phyloP scores from a whole-genome alignment of 2,113 vertebrate genomes.

The Podarcis raffonei region DNA sequence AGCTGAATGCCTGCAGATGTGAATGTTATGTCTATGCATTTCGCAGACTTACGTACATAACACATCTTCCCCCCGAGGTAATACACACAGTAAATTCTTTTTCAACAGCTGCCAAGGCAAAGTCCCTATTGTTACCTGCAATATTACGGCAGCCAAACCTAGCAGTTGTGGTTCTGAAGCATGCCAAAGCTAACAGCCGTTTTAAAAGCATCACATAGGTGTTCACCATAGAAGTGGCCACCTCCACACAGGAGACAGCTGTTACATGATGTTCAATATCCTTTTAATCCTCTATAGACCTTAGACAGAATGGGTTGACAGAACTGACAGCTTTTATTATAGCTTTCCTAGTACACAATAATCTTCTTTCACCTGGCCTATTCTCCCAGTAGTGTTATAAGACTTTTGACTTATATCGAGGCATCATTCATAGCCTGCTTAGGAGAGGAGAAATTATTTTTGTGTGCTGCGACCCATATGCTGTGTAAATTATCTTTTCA shows the following conservation, averaged over 20 bases:
- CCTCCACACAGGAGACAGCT: conserved; percentile 68
- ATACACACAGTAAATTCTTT: not conserved
- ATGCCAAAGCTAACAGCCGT: conserved; percentile 33
- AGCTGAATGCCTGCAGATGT: not conserved
- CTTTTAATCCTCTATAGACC: conserved; percentile 74
- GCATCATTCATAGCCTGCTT: conserved; percentile 61
- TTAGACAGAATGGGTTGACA: conserved; percentile 68
- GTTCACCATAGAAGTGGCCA: conserved; percentile 52
- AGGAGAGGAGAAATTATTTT: conserved; percentile 57
- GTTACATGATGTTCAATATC: conserved; percentile 72
- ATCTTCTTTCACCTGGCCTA: conserved; percentile 72
- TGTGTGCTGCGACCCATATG: conserved; percentile 17
- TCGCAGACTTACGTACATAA: not conserved
- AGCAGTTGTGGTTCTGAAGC: conserved; percentile 54
- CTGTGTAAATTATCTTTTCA: conserved; percentile 57
- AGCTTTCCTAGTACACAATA: conserved; percentile 74
- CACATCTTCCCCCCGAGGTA: not conserved
- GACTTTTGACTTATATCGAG: conserved; percentile 66
- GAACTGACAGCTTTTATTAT: conserved; percentile 77
- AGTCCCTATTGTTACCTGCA: conserved; percentile 25
- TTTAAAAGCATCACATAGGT: conserved; percentile 38
- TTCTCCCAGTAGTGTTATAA: conserved; percentile 67
- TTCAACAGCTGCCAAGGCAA: not conserved
- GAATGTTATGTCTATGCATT: not conserved
- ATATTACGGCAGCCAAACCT: conserved; percentile 37